phyloP scores from a whole-genome alignment of 2,888 invertebrate genomes.

The Platycnemis pennipes region DNA sequence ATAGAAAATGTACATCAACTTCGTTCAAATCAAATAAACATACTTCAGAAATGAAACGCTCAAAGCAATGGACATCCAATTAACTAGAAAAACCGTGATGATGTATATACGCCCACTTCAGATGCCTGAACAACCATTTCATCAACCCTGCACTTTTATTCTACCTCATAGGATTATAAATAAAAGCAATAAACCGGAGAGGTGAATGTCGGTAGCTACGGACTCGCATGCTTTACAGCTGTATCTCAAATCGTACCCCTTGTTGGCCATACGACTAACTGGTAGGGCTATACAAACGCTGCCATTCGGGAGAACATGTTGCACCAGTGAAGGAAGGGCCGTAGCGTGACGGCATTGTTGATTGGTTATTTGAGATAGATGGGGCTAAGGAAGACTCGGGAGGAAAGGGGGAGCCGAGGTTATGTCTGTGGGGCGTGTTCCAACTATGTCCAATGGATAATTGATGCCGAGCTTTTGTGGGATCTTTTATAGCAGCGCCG shows the following conservation, averaged over 20 bases:
- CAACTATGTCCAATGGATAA: constrained; percentile 40
- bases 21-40: no score
- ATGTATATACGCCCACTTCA: neutral
- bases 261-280: constrained; percentile 55
- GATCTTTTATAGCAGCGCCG: neutral
- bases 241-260: constrained; percentile 50
- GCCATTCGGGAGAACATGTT: constrained; percentile 41
- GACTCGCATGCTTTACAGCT: constrained; percentile 45
- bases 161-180: neutral
- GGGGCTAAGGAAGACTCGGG: neutral
- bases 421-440: constrained; percentile 48
- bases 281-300: neutral
- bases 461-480: neutral
- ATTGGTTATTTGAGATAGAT: constrained; percentile 65
- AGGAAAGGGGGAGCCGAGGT: constrained; percentile 25
- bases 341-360: constrained; percentile 56
- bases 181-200: neutral
- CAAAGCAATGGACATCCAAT: no score
- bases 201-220: neutral
- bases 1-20: no score
- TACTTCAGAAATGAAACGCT: no score
- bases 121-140: neutral
- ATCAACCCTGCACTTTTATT: neutral
- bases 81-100: no score
- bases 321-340: constrained; percentile 29